Conservation (phyloP, 1,140 invertebrate species). For the Lutraria rhynchaena region DNA sequence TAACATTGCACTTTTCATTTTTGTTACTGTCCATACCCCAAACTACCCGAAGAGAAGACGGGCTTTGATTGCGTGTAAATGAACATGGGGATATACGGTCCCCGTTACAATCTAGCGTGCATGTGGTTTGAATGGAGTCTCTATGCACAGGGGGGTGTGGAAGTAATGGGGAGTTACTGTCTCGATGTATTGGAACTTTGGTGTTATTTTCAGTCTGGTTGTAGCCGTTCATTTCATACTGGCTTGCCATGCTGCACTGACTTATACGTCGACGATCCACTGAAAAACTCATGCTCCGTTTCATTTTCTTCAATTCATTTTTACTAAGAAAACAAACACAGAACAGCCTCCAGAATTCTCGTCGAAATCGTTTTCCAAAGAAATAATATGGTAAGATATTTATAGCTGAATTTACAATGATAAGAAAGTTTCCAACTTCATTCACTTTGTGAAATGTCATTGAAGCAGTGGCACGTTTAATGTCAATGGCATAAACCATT, state of each 20-base stretch:
- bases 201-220: conserved; percentile 13
- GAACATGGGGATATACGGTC: background rate
- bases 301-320: conserved; percentile 69
- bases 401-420: conserved; percentile 81
- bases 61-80: conserved; percentile 20
- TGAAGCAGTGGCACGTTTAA: conserved; percentile 53
- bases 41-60: conserved; percentile 24
- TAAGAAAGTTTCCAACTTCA: conserved; percentile 80
- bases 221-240: conserved; percentile 64
- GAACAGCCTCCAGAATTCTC: conserved; percentile 78
- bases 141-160: conserved; percentile 31
- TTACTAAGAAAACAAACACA: conserved; percentile 77
- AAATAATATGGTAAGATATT: conserved; percentile 83
- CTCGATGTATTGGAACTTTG: conserved; percentile 30
- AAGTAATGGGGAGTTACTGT: conserved; percentile 62
- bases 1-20: conserved; percentile 56
- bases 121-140: conserved; percentile 23
- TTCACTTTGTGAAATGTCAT: conserved; percentile 72
- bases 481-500: conserved; percentile 79
- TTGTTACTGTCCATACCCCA: conserved; percentile 56
- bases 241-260: conserved; percentile 55
- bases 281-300: conserved; percentile 71
- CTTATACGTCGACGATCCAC: conserved; percentile 62
- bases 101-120: conserved; percentile 8
- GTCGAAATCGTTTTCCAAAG: conserved; percentile 80